Evolutionary conservation across 1,140 invertebrate species (phyloP).

Genomic region (Glossosoma conforme): DNA sequence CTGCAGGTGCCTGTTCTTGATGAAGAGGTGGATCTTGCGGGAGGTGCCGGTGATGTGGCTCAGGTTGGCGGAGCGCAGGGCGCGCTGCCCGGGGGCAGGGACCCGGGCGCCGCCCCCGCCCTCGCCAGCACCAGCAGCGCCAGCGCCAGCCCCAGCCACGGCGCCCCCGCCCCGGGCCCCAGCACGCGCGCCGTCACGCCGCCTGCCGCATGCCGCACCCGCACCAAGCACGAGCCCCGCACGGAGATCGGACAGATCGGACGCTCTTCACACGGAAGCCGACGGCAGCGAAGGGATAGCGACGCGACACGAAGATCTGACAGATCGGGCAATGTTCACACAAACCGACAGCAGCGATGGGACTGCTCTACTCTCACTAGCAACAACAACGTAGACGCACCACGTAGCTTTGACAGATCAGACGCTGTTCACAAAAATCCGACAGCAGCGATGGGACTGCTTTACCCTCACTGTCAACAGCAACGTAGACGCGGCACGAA

Average conservation of each 20-base stretch:
- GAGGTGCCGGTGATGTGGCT: slow-evolving; percentile 67
- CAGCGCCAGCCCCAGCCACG: slow-evolving; percentile 39
- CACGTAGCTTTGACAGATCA: not conserved
- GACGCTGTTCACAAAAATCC: too few relatives aligned
- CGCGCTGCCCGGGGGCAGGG: slow-evolving; percentile 40
- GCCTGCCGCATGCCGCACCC: slow-evolving; percentile 14
- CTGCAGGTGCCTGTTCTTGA: slow-evolving; percentile 74
- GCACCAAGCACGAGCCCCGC: too few relatives aligned
- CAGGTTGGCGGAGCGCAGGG: slow-evolving; percentile 64
- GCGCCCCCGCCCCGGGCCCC: slow-evolving; percentile 29
- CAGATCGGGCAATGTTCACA: too few relatives aligned
- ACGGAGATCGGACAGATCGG: too few relatives aligned
- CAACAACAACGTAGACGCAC: slow-evolving; percentile 11
- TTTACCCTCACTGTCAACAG: too few relatives aligned
- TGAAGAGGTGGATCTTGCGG: slow-evolving; percentile 72
- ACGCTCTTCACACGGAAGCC: too few relatives aligned
- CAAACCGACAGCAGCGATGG: too few relatives aligned
- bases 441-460: too few relatives aligned
- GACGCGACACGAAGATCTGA: too few relatives aligned
- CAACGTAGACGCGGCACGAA: too few relatives aligned
- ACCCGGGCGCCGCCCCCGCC: slow-evolving; percentile 41
- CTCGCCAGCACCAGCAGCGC: slow-evolving; percentile 42
- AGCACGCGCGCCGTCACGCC: slow-evolving; percentile 11
- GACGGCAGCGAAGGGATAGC: too few relatives aligned
- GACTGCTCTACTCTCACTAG: too few relatives aligned